phyloP scores from a whole-genome alignment of 30 jellyfish, hydroid and myxozoan species.

The Aurelia sp. region DNA sequence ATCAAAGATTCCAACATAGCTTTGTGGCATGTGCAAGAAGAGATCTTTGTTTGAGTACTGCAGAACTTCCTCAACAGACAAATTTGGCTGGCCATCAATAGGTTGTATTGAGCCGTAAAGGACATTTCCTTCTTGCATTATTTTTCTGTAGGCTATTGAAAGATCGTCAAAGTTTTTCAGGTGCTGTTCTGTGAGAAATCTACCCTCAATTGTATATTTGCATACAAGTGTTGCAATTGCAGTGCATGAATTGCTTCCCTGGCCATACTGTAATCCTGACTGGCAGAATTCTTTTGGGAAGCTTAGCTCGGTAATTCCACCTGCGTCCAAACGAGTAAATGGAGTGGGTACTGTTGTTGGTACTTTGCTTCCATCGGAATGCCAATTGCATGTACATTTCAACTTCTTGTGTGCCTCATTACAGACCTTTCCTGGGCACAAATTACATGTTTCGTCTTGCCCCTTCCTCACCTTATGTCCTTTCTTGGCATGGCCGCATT shows the following conservation, averaged over 20 bases:
- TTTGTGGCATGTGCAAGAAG: neutral
- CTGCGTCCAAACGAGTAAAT: neutral
- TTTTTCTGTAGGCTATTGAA: neutral
- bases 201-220: neutral
- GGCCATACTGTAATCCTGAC: neutral
- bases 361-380: neutral
- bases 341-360: neutral
- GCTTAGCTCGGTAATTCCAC: neutral
- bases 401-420: neutral
- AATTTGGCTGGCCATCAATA: conserved; percentile 1
- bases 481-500: no score
- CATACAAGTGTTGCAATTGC: neutral
- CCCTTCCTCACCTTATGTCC: no score
- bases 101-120: neutral
- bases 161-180: neutral
- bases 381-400: neutral
- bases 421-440: neutral
- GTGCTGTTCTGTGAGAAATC: neutral
- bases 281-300: neutral
- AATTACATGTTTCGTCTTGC: neutral
- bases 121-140: neutral
- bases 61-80: neutral
- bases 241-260: neutral
- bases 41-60: neutral
- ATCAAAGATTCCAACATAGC: neutral